Evolutionary conservation across 2,113 vertebrate genomes (phyloP).

Genomic region (Phaethon lepturus): DNA sequence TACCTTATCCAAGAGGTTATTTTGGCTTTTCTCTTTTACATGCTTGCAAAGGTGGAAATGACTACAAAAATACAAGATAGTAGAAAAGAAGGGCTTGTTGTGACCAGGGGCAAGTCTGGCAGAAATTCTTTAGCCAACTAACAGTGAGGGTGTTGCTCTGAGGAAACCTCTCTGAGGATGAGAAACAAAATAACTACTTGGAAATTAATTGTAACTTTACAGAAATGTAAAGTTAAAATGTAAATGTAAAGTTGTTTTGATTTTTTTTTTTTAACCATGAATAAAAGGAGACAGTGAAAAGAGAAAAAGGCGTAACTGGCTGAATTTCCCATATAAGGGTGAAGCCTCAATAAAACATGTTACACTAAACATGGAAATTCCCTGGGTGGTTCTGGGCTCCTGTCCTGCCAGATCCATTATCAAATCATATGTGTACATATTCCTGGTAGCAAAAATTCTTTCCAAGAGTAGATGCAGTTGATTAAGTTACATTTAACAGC

Average conservation of each 20-base stretch:
- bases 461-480: background rate
- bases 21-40: background rate
- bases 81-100: too few species aligned
- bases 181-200: background rate
- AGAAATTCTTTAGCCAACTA: background rate
- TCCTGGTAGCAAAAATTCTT: background rate
- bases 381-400: background rate
- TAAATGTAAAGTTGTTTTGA: too few species aligned
- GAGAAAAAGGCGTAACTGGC: background rate
- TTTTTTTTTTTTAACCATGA: background rate
- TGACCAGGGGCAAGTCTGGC: background rate
- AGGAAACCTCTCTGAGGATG: background rate
- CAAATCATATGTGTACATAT: background rate
- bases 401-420: background rate
- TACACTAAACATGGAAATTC: background rate
- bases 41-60: background rate
- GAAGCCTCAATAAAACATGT: background rate
- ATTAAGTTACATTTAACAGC: background rate
- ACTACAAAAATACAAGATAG: background rate
- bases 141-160: background rate
- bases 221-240: background rate
- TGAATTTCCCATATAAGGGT: background rate
- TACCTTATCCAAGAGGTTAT: background rate
- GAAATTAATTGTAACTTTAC: background rate
- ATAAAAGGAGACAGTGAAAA: background rate